These are phyloP conservation scores for Pammene fasciana DNA, from an alignment of 2,888 invertebrate genomes.

Conservation along the genomic window DNA sequence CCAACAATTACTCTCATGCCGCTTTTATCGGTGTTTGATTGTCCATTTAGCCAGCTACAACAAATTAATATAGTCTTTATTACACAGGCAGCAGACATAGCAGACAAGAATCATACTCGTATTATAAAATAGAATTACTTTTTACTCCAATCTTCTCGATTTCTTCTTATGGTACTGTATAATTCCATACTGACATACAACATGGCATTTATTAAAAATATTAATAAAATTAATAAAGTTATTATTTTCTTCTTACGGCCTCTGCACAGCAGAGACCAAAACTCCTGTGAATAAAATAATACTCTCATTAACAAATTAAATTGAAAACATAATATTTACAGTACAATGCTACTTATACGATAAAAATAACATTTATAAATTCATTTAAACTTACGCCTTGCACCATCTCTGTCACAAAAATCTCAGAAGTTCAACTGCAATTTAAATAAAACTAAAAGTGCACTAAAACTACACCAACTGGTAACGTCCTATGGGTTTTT, in stretches of 20 bases:
- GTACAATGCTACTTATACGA: no score
- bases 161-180: slow-evolving; percentile 64
- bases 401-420: slow-evolving; percentile 28
- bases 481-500: slow-evolving; percentile 16
- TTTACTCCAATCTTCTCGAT: slow-evolving; percentile 67
- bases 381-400: slow-evolving; percentile 29
- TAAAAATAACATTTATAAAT: not conserved
- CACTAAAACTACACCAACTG: slow-evolving; percentile 8
- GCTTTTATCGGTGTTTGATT: slow-evolving; percentile 87
- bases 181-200: slow-evolving; percentile 73
- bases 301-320: no score
- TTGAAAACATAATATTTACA: no score
- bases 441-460: not conserved
- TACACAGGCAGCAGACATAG: not conserved
- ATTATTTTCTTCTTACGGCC: slow-evolving; percentile 74
- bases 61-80: slow-evolving; percentile 45
- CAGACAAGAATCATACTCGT: not conserved
- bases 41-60: slow-evolving; percentile 83
- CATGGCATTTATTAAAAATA: slow-evolving; percentile 72
- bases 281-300: slow-evolving; percentile 59
- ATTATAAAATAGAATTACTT: slow-evolving; percentile 53
- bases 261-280: slow-evolving; percentile 68
- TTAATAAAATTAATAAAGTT: slow-evolving; percentile 61
- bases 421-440: not conserved
- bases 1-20: slow-evolving; percentile 94